Evolutionary conservation across 2,113 vertebrate genomes (phyloP).

Genomic region (Melanerpes formicivorus): DNA sequence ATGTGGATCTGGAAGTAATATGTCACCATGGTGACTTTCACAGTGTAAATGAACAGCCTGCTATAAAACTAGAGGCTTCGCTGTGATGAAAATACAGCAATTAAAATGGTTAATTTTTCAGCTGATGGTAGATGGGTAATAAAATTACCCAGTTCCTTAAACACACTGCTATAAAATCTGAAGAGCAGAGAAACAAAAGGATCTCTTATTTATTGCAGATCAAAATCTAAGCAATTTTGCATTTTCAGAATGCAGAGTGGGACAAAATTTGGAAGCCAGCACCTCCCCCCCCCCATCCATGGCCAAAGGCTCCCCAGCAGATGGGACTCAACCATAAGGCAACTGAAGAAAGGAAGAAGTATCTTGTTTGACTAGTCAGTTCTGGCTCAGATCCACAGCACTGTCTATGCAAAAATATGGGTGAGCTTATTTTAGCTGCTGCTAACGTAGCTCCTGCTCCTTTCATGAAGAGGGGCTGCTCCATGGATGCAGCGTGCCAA

Average conservation of each 20-base stretch:
- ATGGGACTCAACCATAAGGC: neutral
- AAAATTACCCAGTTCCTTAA: neutral
- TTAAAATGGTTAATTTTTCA: neutral
- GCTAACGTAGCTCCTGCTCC: neutral
- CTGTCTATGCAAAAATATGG: neutral
- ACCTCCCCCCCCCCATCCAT: accelerated
- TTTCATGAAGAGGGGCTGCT: neutral
- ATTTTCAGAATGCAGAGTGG: neutral
- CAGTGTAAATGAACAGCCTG: neutral
- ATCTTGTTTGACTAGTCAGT: neutral
- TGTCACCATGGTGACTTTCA: neutral
- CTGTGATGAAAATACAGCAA: neutral
- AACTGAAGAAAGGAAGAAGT: neutral
- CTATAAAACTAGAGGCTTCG: neutral
- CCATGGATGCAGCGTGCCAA: neutral
- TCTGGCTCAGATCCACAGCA: neutral
- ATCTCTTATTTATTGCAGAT: neutral
- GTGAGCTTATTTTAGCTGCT: constrained; percentile 1
- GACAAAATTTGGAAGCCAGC: neutral
- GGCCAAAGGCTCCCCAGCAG: neutral
- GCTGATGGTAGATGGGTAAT: neutral
- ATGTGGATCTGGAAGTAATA: neutral
- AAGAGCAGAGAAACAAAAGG: neutral
- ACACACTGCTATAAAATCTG: neutral
- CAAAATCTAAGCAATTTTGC: neutral